phyloP scores from a whole-genome alignment of 2,888 invertebrate genomes.

The Mimas tiliae region DNA sequence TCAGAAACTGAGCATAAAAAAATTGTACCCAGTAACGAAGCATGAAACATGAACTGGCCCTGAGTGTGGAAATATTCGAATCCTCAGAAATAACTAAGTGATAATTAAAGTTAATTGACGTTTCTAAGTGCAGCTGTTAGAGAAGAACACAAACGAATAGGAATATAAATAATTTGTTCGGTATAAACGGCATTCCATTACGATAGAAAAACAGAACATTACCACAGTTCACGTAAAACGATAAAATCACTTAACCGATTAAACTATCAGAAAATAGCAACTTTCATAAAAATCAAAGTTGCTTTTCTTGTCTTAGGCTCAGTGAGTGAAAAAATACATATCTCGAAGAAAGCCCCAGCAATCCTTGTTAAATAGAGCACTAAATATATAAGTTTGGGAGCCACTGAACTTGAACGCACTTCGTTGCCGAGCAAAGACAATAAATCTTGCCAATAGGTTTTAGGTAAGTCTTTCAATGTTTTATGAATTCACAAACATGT shows the following conservation, averaged over 20 bases:
- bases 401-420: slow-evolving; percentile 31
- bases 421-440: slow-evolving; percentile 36
- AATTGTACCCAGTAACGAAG: not conserved
- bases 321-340: slow-evolving; percentile 35
- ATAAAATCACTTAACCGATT: slow-evolving; percentile 1
- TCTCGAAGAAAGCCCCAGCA: slow-evolving; percentile 19
- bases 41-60: no score
- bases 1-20: no score
- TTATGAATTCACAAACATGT: slow-evolving; percentile 51
- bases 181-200: not conserved
- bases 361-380: slow-evolving; percentile 28
- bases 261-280: not conserved
- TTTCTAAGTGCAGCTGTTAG: no score
- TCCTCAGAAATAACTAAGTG: no score
- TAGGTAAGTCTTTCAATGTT: slow-evolving; percentile 42
- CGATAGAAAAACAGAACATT: not conserved
- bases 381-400: slow-evolving; percentile 29
- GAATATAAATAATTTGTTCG: not conserved
- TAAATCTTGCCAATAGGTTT: slow-evolving; percentile 34
- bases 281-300: slow-evolving; percentile 12
- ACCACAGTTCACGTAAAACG: not conserved
- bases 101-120: no score
- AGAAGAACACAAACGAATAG: no score
- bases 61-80: no score
- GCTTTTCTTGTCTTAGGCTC: slow-evolving; percentile 30